Evolutionary conservation across 1,140 invertebrate species (phyloP).

Genomic region (Heliconius eleuchia): DNA sequence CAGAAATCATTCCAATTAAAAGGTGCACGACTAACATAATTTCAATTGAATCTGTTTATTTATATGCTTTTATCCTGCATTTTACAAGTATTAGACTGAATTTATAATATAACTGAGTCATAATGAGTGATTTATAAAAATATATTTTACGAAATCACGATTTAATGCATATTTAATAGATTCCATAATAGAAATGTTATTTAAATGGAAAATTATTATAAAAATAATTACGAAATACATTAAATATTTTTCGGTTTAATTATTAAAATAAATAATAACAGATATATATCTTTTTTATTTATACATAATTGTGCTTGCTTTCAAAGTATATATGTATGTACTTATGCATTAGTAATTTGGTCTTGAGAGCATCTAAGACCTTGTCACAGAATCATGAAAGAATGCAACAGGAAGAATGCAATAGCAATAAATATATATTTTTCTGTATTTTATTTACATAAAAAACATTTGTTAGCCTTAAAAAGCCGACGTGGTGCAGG

Average conservation of each 20-base stretch:
- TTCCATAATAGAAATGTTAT: background rate
- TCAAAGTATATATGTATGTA: slow-evolving; percentile 13
- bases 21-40: background rate
- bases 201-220: too few species aligned
- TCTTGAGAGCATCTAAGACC: slow-evolving; percentile 34
- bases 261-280: background rate
- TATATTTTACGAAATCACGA: background rate
- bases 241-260: background rate
- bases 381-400: slow-evolving; percentile 38
- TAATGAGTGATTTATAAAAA: background rate
- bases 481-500: background rate
- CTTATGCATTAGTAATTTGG: slow-evolving; percentile 33
- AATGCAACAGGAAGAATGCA: slow-evolving; percentile 17
- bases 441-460: background rate
- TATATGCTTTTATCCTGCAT: background rate
- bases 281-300: background rate
- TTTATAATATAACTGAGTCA: background rate
- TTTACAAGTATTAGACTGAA: background rate
- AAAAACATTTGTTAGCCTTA: background rate
- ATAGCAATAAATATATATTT: slow-evolving; percentile 22
- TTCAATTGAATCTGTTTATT: background rate
- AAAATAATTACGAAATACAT: background rate
- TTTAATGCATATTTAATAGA: slow-evolving; percentile 1
- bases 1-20: background rate
- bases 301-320: slow-evolving; percentile 31